Base-by-base conservation (phyloP, 2,888 invertebrate species). In the Herminia tarsipennalis region DNA sequence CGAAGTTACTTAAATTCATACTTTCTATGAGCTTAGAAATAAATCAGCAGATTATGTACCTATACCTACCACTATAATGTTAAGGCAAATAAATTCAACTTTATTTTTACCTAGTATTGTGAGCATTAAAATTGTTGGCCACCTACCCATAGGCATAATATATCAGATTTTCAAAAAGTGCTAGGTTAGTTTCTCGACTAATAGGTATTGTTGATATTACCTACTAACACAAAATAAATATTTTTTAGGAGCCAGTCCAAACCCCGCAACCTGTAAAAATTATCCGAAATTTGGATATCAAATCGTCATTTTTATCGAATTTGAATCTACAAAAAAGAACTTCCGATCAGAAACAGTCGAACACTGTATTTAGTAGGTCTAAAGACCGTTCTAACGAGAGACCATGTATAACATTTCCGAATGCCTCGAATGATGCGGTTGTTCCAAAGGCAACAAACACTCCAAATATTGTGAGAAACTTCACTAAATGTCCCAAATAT, bases 391-490 rank as follows among this genome's bases (percentile, higher is more conserved):
- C 17, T 32, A 22, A n/a, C 9, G 12, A 21, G 16, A 6, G 5
- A 20, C 0, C n/a, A 18, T 24, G 9, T 20, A 22, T 33, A 38
- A 18, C 29, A 17, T 46, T 29, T 29, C 34, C 39, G 8, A 35
- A 9, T 9, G 12, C 16, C 10, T 9, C 12, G 12, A 35, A 30
- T 8, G 36, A 25, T n/a, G n/a, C n/a, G n/a, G 36, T 16, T 28
- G 12, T 0, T 20, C n/a, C 28, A 24, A 27, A 13, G 13, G 17
- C 2, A 25, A 18, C 10, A 18, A 16, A 16, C 6, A 21, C 30
- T 5, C 76, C 72, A 32, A 76, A 64, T 44, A 59, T 84, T 17
- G 56, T 81, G 28, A 72, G 81, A 35, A 74, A 71, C 16, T 83
- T 85, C 25, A 76, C 33, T 2, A 58, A 37, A 49, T 73, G 63